Conservation (phyloP, 53 echinoderm and acorn worm species). For the Stichopus horrens region DNA sequence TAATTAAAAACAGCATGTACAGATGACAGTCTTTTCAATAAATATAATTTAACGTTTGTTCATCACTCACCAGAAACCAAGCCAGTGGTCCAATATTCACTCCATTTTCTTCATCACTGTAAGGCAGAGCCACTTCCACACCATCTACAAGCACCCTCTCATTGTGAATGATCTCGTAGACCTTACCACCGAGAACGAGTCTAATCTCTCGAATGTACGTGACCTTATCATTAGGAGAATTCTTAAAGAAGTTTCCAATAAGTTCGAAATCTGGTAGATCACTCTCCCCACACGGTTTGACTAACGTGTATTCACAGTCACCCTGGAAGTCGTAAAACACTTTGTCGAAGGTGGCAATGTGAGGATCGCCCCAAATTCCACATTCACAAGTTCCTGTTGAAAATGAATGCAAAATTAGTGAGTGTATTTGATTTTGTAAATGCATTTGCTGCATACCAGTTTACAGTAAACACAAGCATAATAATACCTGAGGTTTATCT, state of each 20-base stretch:
- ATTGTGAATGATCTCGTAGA: background rate
- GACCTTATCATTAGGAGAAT: background rate
- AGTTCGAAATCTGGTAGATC: constrained; percentile 11
- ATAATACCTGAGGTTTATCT: too few relatives aligned
- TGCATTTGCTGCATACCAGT: too few relatives aligned
- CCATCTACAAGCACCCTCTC: background rate
- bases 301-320: constrained; percentile 17
- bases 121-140: background rate
- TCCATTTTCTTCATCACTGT: background rate
- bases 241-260: background rate
- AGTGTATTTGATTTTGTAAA: too few relatives aligned
- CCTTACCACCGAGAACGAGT: background rate
- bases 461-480: too few relatives aligned
- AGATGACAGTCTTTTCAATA: too few relatives aligned
- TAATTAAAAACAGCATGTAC: too few relatives aligned
- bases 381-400: background rate
- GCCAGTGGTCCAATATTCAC: background rate
- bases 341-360: background rate
- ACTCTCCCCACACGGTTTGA: background rate
- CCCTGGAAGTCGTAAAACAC: constrained; percentile 2
- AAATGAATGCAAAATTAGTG: background rate
- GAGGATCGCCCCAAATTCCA: constrained; percentile 12
- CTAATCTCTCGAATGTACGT: constrained; percentile 1
- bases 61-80: too few relatives aligned
- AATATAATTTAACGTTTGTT: too few relatives aligned